Percentiles rank a stretch among this genome's conserved stretches.
Conservation (phyloP, 1,140 invertebrate species). For the Aleiodes sp. region DNA sequence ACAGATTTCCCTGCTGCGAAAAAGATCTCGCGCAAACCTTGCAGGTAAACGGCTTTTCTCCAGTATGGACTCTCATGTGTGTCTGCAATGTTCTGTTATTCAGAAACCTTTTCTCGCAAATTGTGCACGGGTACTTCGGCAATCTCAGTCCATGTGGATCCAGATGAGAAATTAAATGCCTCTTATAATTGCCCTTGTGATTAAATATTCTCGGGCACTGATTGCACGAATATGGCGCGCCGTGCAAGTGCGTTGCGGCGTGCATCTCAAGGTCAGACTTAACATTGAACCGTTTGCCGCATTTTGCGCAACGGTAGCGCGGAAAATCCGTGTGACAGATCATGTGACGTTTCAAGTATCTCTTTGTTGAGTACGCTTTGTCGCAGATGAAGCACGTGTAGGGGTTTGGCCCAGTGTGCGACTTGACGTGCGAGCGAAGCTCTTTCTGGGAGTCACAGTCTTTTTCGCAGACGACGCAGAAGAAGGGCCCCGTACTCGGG, state of each 20-base stretch:
- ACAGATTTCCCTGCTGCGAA: slow-evolving; percentile 68
- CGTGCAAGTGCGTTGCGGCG: slow-evolving; percentile 45
- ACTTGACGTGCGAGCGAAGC: slow-evolving; percentile 56
- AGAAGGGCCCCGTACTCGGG: slow-evolving; percentile 57
- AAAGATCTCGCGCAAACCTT: slow-evolving; percentile 65
- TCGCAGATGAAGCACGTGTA: slow-evolving; percentile 71
- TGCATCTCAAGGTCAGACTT: slow-evolving; percentile 57
- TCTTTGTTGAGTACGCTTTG: slow-evolving; percentile 67
- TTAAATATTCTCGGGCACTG: slow-evolving; percentile 59
- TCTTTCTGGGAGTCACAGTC: slow-evolving; percentile 55
- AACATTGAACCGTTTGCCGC: slow-evolving; percentile 53
- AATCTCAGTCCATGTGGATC: slow-evolving; percentile 53
- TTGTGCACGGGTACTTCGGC: slow-evolving; percentile 64
- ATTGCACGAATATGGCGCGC: slow-evolving; percentile 57
- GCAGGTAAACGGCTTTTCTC: slow-evolving; percentile 70
- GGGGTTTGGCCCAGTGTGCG: slow-evolving; percentile 69
- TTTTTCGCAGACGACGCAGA: slow-evolving; percentile 62
- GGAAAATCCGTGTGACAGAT: slow-evolving; percentile 68
- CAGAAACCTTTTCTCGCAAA: slow-evolving; percentile 67
- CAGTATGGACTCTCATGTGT: slow-evolving; percentile 74
- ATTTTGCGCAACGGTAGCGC: slow-evolving; percentile 65
- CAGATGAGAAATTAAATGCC: slow-evolving; percentile 56
- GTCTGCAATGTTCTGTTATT: slow-evolving; percentile 60
- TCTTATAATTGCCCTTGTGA: slow-evolving; percentile 61
- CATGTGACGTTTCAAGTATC: slow-evolving; percentile 70